Evolutionary conservation across 2,113 vertebrate genomes (phyloP).

Genomic region (Salvator merianae): DNA sequence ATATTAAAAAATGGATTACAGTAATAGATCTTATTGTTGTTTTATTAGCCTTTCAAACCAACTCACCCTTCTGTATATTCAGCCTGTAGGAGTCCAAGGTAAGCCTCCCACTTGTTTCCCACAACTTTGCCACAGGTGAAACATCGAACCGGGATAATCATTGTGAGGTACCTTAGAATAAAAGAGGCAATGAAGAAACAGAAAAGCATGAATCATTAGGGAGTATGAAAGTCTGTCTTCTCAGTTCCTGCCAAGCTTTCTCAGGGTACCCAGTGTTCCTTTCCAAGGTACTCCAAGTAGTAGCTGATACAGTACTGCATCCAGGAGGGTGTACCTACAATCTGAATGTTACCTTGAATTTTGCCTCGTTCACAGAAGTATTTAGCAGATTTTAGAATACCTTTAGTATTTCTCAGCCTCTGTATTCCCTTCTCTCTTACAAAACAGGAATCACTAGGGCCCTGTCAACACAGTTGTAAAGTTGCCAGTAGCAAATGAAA

Average conservation of each 20-base stretch:
- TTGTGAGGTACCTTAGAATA: not conserved
- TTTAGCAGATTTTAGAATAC: too few relatives aligned
- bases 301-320: not conserved
- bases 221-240: not conserved
- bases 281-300: not conserved
- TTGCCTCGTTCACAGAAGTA: too few relatives aligned
- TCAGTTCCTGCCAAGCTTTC: not conserved
- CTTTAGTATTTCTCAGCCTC: not conserved
- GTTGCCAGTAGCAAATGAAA: too few relatives aligned
- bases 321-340: not conserved
- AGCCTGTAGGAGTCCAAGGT: slow-evolving; percentile 83
- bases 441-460: too few relatives aligned
- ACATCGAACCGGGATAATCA: slow-evolving; percentile 67
- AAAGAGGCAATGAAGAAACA: not conserved
- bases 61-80: slow-evolving; percentile 80
- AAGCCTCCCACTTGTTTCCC: slow-evolving; percentile 88
- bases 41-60: too few relatives aligned
- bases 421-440: not conserved
- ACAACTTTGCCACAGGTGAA: slow-evolving; percentile 89
- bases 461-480: not conserved
- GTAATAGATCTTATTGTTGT: too few relatives aligned
- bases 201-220: not conserved
- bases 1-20: too few relatives aligned
- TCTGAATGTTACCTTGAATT: not conserved
- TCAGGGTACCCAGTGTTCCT: not conserved